These are phyloP conservation scores for Leptodirus hochenwartii DNA, from an alignment of 2,888 invertebrate genomes.

Conservation along the genomic window DNA sequence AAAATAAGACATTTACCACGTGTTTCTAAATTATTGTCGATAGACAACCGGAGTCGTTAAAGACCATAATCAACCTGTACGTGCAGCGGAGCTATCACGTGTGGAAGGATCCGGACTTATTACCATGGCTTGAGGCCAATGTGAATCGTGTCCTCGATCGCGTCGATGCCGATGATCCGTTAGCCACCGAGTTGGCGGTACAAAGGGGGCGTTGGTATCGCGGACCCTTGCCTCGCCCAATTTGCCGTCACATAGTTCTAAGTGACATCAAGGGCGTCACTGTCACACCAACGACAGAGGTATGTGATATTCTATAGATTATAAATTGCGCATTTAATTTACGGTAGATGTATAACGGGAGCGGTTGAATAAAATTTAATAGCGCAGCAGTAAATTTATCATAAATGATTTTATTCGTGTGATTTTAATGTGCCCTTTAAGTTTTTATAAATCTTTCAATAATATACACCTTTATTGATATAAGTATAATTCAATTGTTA, in stretches of 20 bases:
- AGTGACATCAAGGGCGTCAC: constrained; percentile 51
- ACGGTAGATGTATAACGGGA: no score
- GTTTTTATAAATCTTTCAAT: no score
- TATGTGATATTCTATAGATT: constrained; percentile 20
- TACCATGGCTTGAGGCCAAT: constrained; percentile 61
- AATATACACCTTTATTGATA: constrained; percentile 7
- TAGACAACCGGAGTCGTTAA: constrained; percentile 44
- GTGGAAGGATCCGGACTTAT: constrained; percentile 59
- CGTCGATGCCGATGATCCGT: constrained; percentile 40
- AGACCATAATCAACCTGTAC: constrained; percentile 54
- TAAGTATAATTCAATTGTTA: constrained; percentile 11
- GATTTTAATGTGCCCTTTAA: constrained; percentile 5
- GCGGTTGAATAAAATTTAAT: no score
- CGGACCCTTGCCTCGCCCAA: constrained; percentile 39
- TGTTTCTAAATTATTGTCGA: no score
- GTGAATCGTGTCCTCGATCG: constrained; percentile 43
- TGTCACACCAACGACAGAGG: constrained; percentile 38
- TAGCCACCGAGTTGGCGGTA: constrained; percentile 38
- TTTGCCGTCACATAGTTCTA: constrained; percentile 50
- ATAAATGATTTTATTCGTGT: no score
- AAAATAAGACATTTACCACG: no score
- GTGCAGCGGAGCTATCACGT: constrained; percentile 52
- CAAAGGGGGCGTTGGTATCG: constrained; percentile 43
- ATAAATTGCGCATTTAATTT: no score
- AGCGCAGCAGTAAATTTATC: no score